These are phyloP conservation scores for Hippasteria phrygiana DNA, from an alignment of 53 echinoderm and acorn worm species.

Conservation along the genomic window DNA sequence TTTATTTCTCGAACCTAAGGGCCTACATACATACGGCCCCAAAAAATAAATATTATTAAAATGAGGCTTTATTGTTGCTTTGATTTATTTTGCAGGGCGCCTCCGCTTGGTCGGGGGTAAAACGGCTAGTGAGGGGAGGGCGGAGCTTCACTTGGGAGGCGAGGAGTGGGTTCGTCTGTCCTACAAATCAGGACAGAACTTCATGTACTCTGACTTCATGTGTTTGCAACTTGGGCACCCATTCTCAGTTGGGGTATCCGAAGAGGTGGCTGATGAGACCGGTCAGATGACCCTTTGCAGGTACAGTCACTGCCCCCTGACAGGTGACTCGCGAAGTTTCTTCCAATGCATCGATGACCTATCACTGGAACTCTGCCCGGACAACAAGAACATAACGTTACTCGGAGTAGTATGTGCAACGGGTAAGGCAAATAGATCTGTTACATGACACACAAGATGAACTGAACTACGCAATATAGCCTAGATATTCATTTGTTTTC, in stretches of 20 bases:
- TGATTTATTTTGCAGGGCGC: not conserved
- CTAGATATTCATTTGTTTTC: too few species aligned
- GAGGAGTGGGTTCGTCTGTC: conserved; percentile 3
- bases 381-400: not conserved
- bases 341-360: not conserved
- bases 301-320: not conserved
- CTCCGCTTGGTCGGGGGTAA: not conserved
- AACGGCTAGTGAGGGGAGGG: not conserved
- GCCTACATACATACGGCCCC: too few species aligned
- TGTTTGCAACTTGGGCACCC: conserved; percentile 7
- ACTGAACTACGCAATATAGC: too few species aligned
- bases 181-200: fast-evolving
- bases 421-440: not conserved
- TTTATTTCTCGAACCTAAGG: too few species aligned
- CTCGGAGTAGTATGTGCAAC: conserved; percentile 5
- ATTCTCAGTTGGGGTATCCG: not conserved
- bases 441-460: too few species aligned
- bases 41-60: too few species aligned
- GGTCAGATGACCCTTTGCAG: not conserved
- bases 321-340: not conserved
- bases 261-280: not conserved
- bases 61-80: too few species aligned
- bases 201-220: not conserved
- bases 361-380: not conserved
- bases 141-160: conserved; percentile 2